Percentiles rank a stretch among this genome's conserved stretches.
phyloP scores from a whole-genome alignment of 2,888 invertebrate species.

The Syrista parreyssii region DNA sequence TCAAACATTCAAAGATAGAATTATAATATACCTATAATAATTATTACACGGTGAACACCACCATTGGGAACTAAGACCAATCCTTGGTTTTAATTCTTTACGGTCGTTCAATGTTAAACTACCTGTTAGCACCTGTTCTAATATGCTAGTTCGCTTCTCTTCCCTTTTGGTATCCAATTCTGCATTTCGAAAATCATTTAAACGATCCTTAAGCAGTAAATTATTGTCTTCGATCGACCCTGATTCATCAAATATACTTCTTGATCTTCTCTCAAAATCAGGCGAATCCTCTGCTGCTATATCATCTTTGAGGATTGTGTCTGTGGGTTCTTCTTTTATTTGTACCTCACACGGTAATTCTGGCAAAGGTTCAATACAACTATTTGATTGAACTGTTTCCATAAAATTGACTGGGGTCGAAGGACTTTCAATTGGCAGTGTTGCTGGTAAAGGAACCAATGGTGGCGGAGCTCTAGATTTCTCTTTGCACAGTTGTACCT shows the following conservation, averaged over 20 bases:
- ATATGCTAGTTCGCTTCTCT: constrained; percentile 51
- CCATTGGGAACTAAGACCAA: constrained; percentile 49
- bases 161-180: constrained; percentile 27
- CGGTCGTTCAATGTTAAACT: constrained; percentile 50
- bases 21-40: constrained; percentile 47
- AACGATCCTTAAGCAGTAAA: constrained; percentile 21
- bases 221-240: constrained; percentile 17
- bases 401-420: constrained; percentile 22
- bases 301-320: constrained; percentile 13
- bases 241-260: constrained; percentile 5
- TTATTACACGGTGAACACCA: constrained; percentile 59
- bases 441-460: constrained; percentile 49
- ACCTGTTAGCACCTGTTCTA: constrained; percentile 54
- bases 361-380: constrained; percentile 40
- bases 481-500: constrained; percentile 55
- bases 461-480: constrained; percentile 56
- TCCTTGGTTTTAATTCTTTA: constrained; percentile 41
- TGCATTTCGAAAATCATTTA: constrained; percentile 8
- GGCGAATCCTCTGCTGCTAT: constrained; percentile 10
- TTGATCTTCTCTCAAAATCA: background rate
- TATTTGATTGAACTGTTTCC: constrained; percentile 16
- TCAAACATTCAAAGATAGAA: constrained; percentile 1
- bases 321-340: constrained; percentile 48
- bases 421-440: constrained; percentile 38
- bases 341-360: constrained; percentile 56